Evolutionary conservation across 2,888 invertebrate genomes (phyloP).

Genomic region (Desoria tigrina): DNA sequence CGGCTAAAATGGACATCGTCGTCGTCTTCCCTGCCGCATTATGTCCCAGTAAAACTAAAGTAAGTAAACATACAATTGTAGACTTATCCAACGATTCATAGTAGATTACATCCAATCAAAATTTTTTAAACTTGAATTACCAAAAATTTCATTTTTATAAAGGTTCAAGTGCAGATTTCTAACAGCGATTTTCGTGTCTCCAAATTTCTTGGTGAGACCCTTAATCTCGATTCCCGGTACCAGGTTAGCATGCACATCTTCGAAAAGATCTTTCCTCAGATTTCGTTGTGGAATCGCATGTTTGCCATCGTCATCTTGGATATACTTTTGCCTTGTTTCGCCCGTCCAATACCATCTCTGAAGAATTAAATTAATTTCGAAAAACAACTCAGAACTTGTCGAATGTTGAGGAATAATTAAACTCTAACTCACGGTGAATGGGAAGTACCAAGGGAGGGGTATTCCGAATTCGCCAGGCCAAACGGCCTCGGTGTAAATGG

Average conservation of each 20-base stretch:
- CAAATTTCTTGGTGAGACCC: constrained; percentile 64
- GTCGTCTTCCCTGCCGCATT: constrained; percentile 69
- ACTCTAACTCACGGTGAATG: constrained; percentile 63
- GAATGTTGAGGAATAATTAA: no score
- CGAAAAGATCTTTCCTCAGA: constrained; percentile 54
- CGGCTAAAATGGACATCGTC: constrained; percentile 71
- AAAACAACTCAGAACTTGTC: no score
- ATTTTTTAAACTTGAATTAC: no score
- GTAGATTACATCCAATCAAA: no score
- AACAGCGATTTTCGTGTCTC: constrained; percentile 64
- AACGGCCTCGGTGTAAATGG: constrained; percentile 66
- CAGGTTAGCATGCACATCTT: constrained; percentile 56
- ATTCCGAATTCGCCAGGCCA: constrained; percentile 71
- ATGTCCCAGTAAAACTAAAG: constrained; percentile 58
- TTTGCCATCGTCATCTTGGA: not conserved
- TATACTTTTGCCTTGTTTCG: not conserved
- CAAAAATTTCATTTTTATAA: constrained; percentile 72
- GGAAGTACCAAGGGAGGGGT: constrained; percentile 66
- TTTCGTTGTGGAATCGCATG: not conserved
- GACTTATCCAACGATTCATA: not conserved
- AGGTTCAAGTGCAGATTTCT: constrained; percentile 72
- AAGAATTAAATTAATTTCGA: not conserved
- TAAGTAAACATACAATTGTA: not conserved
- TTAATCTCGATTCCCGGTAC: constrained; percentile 61
- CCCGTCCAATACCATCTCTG: constrained; percentile 42